These are phyloP conservation scores for Glossosoma conforme DNA, from an alignment of 1,140 invertebrate genomes.

Conservation along the genomic window DNA sequence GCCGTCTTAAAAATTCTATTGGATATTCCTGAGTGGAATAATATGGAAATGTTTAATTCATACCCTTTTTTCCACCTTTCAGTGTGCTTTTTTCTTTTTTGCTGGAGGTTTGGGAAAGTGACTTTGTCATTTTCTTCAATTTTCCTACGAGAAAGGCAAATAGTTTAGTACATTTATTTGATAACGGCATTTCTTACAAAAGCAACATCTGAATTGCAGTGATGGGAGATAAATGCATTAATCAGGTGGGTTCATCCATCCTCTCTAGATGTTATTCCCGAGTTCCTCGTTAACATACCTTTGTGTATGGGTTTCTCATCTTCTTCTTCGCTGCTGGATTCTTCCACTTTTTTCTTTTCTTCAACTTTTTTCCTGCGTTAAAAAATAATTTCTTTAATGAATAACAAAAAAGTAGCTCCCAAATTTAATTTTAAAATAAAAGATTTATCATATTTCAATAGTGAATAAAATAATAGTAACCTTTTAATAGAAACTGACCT, in stretches of 20 bases:
- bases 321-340: slow-evolving; percentile 54
- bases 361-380: slow-evolving; percentile 44
- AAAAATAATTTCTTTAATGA: background rate
- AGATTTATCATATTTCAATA: background rate
- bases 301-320: slow-evolving; percentile 25
- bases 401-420: background rate
- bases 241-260: too few relatives aligned
- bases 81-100: slow-evolving; percentile 8
- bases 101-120: too few relatives aligned
- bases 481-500: slow-evolving; percentile 34
- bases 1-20: too few relatives aligned
- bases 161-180: background rate
- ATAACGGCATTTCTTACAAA: too few relatives aligned
- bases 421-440: background rate
- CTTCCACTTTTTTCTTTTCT: slow-evolving; percentile 51
- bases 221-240: too few relatives aligned
- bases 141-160: slow-evolving; percentile 6
- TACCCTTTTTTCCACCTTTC: too few relatives aligned
- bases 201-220: too few relatives aligned
- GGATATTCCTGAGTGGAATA: too few relatives aligned
- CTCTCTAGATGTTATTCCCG: too few relatives aligned
- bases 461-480: background rate
- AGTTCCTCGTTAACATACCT: slow-evolving; percentile 16
- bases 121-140: slow-evolving; percentile 8
- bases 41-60: too few relatives aligned